Evolutionary conservation across 2,113 vertebrate genomes (phyloP), one percentile per base, ranked within the genome.

Genomic region (Acrocephalus arundinaceus): DNA sequence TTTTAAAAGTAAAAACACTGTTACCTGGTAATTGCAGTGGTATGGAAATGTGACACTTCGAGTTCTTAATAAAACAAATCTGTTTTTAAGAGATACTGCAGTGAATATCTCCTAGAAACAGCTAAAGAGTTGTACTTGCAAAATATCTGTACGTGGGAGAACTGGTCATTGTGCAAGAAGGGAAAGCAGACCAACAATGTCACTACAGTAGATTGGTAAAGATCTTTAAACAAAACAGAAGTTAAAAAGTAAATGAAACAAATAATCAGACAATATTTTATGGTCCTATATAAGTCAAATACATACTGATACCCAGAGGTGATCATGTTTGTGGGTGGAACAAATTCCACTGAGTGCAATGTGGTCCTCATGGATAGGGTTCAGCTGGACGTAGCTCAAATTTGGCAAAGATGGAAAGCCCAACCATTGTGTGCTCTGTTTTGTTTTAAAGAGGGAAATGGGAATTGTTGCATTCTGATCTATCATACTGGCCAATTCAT

Each of bases 1-100:
- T 94, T 93, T 95, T 83, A 45, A 79, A 96, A 94, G 66, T 72
- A 83, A 90, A 95, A 93, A 77, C 65, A 85, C 51, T 80, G 57
- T 95, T 89, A 87, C 74, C 73, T 96, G 89, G 78, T 93, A 80
- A 87, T 87, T 79, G 54, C 82, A 67, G 68, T 76, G 73, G 45
- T 83, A 83, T 65, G 86, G 51, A 90, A 94, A 85, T 70, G 52
- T 72, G 74, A 67, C 46, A 62, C 24, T 70, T 63, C 30, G 52
- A 74, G 48, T 92, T 75, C 52, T 85, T 86, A 87, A 72, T 79
- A 77, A 90, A 94, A 87, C 39, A 81, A 78, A 94, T 28, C 59
- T 54, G 4, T 31, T 92, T 95, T 89, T 63, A 85, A 91, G 49
- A 95, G 59, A 61, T 41, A 71, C 33, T 62, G 58, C 46, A 31